Base-by-base conservation (phyloP, 2,888 invertebrate genomes). In the Magallana nippona region DNA sequence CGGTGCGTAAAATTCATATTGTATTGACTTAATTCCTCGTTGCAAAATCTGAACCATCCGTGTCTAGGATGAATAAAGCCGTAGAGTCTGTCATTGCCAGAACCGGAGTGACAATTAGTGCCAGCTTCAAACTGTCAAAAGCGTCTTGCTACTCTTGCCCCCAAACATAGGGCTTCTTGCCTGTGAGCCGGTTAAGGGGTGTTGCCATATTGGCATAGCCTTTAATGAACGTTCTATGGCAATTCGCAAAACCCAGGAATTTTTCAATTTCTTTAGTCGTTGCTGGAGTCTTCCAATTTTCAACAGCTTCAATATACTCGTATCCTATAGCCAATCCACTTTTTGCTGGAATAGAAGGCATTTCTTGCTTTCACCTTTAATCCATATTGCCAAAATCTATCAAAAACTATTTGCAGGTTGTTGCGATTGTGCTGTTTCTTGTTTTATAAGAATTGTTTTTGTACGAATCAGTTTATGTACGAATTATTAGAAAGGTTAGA, bases 121-220 rank as follows among this genome's bases (percentile, higher is more conserved):
- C 60, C 15, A 8, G 11, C 55, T 71, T 78, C 15, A 85, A 56
- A 3, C 8, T 15, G 5, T 78, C 19, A 81, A 85, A 83, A 17
- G 84, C 78, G 15, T 78, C 17, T n/a, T 83, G 44, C 15, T 86
- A 80, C 13, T 78, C 58, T 17, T 56, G 13, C 1, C 55, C 81
- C 84, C 86, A 86, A 1, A 55, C 71, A 63, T 83, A 86, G 1
- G n/a, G 57, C n/a, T 81, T 62, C 71, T 84, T 86, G 0, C 83
- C 83, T 17, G 83, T 84, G 1, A 86, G 22, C 2, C 22, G n/a
- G 56, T 86, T 84, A 22, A 86, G n/a, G 32, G 84, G 60, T 10
- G 58, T 86, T 19, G 78, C 15, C 13, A 44, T 78, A 10, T 22
- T 15, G 1, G 78, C 78, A 78, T 44, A 78, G 19, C 55, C 32